Evolutionary conservation across 2,797 vertebrate genomes (phyloP), one percentile per base, ranked within the genome.

Genomic region (Pseudochirops corinnae): DNA sequence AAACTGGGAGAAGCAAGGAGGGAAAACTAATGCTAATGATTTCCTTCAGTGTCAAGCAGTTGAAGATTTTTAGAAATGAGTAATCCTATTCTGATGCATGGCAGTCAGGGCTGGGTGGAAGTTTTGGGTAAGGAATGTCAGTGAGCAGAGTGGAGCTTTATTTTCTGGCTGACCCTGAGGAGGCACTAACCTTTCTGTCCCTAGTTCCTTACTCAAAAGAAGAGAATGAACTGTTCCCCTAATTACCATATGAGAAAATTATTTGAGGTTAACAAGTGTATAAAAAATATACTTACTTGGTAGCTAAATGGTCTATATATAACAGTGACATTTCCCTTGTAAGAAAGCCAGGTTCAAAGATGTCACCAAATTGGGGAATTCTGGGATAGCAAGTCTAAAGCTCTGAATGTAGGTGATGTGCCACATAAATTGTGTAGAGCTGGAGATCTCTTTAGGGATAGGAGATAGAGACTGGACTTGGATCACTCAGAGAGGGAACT

Each of bases 21-120:
- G 29, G 82, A 94, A 90, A 94, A 91, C 60, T 53, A 9, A 29
- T 46, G 16, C 10, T 57, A 57, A 62, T 90, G 16, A 67, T 90
- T 96, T 96, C 92, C 92, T 93, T 91, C 82, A 95, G 52, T 16
- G 14, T 91, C 90, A 56, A 92, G 91, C 55, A 92, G 60, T 53
- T 33, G n/a, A 56, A 87, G 21, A 58, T 58, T 62, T 87, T 24
- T 58, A 58, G 52, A 91, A 90, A 91, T 46, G 95, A 92, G 53
- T 90, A 60, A 93, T 90, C 52, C 33, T 1, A 2, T 11, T 2
- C 46, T 90, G 29, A 90, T 28, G 2, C 9, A 14, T 50, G 57
- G 21, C 67, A 21, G 52, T 16, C 29, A 55, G 10, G 33, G 62
- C 55, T 92, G 28, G 55, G 55, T 52, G 90, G 58, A 29, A 50